Conservation (phyloP, 2,113 vertebrate genomes). For the Todiramphus chloris region DNA sequence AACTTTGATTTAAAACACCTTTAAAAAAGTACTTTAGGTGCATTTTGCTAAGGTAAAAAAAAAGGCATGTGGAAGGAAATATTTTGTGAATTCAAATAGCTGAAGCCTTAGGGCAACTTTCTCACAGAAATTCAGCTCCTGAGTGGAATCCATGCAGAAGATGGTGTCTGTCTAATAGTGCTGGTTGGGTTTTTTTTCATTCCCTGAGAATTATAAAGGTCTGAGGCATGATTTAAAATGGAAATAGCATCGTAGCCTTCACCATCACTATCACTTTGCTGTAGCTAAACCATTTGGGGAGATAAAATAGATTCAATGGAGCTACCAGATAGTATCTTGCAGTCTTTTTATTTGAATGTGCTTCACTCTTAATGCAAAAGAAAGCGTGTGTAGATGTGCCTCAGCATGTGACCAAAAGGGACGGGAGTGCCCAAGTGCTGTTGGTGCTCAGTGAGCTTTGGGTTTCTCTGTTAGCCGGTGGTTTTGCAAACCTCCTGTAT, state of each 20-base stretch:
- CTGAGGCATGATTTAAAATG: neutral
- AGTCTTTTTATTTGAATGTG: neutral
- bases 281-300: neutral
- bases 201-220: neutral
- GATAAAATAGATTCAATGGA: constrained; percentile 3
- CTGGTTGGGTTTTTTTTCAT: neutral
- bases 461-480: neutral
- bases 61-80: neutral
- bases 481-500: neutral
- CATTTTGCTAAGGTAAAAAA: neutral
- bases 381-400: neutral
- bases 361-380: neutral
- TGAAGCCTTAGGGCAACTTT: neutral
- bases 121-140: neutral
- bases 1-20: neutral
- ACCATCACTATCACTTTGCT: neutral
- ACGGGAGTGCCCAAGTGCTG: neutral
- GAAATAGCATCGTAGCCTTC: neutral
- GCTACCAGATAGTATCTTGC: neutral
- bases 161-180: neutral
- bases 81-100: neutral
- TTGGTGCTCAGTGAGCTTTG: neutral
- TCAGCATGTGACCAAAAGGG: neutral
- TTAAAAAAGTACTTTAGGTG: neutral
- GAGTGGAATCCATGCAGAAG: neutral